Percentiles rank a stretch among this genome's conserved stretches.
Conservation (phyloP, 2,113 vertebrate species). For the Atlantisia rogersi region DNA sequence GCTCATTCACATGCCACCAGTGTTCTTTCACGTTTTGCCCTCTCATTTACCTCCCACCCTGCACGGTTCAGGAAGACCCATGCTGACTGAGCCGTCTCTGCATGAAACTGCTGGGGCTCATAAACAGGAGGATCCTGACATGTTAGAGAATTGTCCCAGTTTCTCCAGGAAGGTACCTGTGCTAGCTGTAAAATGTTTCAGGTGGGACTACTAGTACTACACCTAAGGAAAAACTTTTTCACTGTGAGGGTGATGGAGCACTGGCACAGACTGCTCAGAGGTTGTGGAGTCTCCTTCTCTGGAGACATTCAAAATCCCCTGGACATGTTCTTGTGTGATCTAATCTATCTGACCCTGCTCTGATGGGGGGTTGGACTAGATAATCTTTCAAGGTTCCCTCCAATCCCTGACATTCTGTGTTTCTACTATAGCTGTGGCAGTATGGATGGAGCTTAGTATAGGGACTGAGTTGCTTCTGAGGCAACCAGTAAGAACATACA, state of each 20-base stretch:
- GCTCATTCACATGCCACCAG: not conserved
- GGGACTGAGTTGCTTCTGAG: not conserved
- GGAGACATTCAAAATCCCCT: no score
- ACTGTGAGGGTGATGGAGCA: no score
- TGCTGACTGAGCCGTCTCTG: not conserved
- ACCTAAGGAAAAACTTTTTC: no score
- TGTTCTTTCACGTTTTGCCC: not conserved
- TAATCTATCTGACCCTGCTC: no score
- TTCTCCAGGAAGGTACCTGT: not conserved
- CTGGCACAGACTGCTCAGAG: no score
- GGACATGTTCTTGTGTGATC: no score
- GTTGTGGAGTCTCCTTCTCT: no score
- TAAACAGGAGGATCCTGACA: not conserved
- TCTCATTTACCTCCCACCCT: not conserved
- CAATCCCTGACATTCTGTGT: no score
- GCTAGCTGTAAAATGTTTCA: not conserved
- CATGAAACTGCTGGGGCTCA: not conserved
- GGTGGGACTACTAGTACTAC: not conserved
- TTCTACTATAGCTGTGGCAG: not conserved
- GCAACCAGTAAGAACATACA: not conserved
- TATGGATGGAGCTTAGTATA: not conserved
- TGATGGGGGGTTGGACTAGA: no score
- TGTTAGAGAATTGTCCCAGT: not conserved
- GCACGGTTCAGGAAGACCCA: not conserved
- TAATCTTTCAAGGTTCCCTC: no score